Base-by-base conservation (phyloP, 2,113 vertebrate species). In the Piaya cayana region DNA sequence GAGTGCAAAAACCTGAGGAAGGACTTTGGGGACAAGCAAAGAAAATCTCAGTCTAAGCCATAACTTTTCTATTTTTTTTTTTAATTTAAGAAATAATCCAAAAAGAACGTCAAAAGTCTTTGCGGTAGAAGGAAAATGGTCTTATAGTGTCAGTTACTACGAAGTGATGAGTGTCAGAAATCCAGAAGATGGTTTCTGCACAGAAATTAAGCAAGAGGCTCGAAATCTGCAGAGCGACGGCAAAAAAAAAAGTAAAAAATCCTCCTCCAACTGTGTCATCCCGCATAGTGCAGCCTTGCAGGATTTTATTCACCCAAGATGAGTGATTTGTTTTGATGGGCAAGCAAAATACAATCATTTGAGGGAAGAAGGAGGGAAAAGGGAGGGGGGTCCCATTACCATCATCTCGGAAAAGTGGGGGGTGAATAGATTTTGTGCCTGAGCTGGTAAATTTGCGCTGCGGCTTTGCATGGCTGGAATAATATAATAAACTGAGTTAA, bases 251-350 rank as follows among this genome's bases (percentile, higher is more conserved):
- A 36, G 27, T 11, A n/a, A 65, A n/a, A 56, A 55, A 27, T 34
- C 2, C 2, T 22, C 8, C 17, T 0, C 12, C 34, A 75, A 59
- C 16, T 37, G 29, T 80, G 47, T 65, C 67, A 82, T 85, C 55
- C 27, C 80, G 37, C 26, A 42, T 82, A 67, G 15, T 80, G 63
- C 71, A 70, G 65, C 32, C 56, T 92, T 93, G 69, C 52, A 93
- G 83, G 68, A 83, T 71, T 86, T 93, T 79, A 70, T 95, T 94
- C 94, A 92, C n/a, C 60, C 56, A 71, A 86, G 43, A 76, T 80
- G 47, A 92, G 26, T 90, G 49, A 95, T 94, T 78, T 94, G 85
- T 94, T 96, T 94, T 88, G 67, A 90, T 84, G 78, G 88, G 76
- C 86, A 90, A 80, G 88, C 18, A 83, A 93, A 90, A 92, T 86